Evolutionary conservation across 2,888 invertebrate species (phyloP).

Genomic region (Cylindroiulus punctatus): DNA sequence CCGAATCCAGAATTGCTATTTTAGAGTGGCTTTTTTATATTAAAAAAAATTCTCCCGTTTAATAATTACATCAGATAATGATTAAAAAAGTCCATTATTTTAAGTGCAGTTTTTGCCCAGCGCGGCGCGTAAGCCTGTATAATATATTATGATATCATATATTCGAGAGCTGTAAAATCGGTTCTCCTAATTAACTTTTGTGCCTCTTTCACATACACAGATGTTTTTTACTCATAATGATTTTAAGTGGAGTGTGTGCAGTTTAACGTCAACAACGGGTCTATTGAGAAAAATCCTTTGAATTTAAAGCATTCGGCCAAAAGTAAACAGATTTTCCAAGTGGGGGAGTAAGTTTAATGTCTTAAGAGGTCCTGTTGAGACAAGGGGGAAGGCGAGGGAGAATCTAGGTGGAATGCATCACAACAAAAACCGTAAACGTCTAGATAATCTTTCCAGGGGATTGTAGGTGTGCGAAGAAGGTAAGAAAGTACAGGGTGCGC

Average conservation of each 20-base stretch:
- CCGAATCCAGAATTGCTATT: neutral
- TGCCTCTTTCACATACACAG: neutral
- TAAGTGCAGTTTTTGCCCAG: neutral
- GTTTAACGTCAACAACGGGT: slow-evolving; percentile 34
- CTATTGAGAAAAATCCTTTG: slow-evolving; percentile 38
- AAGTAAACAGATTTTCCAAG: slow-evolving; percentile 19
- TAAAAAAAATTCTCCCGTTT: neutral
- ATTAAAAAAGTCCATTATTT: slow-evolving; percentile 39
- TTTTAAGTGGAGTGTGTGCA: neutral
- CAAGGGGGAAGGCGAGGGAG: slow-evolving; percentile 32
- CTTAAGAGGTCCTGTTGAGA: slow-evolving; percentile 42
- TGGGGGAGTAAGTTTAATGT: slow-evolving; percentile 42
- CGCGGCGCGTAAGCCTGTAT: neutral
- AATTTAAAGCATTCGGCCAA: slow-evolving; percentile 7
- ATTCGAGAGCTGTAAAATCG: slow-evolving; percentile 28
- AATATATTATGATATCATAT: slow-evolving; percentile 24
- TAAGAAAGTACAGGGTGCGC: slow-evolving; percentile 22
- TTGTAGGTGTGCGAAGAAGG: neutral
- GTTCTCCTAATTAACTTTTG: slow-evolving; percentile 24
- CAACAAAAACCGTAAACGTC: slow-evolving; percentile 42
- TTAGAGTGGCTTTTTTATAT: neutral
- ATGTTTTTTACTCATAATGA: slow-evolving; percentile 25
- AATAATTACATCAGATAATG: slow-evolving; percentile 45
- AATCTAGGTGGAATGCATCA: slow-evolving; percentile 38
- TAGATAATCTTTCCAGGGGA: slow-evolving; percentile 23